Percentiles rank a stretch among this genome's conserved stretches.
Evolutionary conservation across 2,797 vertebrate genomes (phyloP).

Genomic region (Hybognathus amarus): DNA sequence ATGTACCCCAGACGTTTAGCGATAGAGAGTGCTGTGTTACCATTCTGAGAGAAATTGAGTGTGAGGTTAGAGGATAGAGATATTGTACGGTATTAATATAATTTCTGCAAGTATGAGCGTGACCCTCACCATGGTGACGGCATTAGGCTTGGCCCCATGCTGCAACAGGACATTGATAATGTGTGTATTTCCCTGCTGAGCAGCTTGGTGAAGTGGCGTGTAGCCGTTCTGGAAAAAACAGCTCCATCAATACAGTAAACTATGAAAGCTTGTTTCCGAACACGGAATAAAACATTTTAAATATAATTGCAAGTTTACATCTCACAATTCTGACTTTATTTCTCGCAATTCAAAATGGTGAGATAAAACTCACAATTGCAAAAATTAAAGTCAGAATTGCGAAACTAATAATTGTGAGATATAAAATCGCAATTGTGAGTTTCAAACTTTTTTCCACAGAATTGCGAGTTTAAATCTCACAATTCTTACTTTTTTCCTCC

Average conservation of each 20-base stretch:
- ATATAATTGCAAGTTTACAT: no score
- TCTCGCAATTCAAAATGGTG: no score
- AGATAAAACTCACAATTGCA: no score
- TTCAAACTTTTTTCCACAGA: no score
- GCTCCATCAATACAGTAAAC: not conserved
- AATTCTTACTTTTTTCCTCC: no score
- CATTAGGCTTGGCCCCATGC: conserved; percentile 91
- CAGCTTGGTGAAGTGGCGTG: conserved; percentile 94
- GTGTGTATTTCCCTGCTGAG: conserved; percentile 89
- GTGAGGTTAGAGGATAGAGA: not conserved
- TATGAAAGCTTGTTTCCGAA: no score
- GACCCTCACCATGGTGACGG: conserved; percentile 87
- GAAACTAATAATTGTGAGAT: no score
- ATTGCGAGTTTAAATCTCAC: no score
- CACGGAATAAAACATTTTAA: no score
- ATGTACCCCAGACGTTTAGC: conserved; percentile 96
- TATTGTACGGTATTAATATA: not conserved
- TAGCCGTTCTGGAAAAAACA: conserved; percentile 85
- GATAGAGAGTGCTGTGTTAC: conserved; percentile 96
- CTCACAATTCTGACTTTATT: no score
- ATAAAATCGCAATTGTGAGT: no score
- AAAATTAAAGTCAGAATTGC: no score
- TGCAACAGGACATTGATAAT: conserved; percentile 85
- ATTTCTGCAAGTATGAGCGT: conserved; percentile 25
- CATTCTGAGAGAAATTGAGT: conserved; percentile 82